A percentile compares a stretch with the other conserved stretches of the same genome.
phyloP scores from a whole-genome alignment of 2,888 invertebrate genomes.

The Pandemis corylana region DNA sequence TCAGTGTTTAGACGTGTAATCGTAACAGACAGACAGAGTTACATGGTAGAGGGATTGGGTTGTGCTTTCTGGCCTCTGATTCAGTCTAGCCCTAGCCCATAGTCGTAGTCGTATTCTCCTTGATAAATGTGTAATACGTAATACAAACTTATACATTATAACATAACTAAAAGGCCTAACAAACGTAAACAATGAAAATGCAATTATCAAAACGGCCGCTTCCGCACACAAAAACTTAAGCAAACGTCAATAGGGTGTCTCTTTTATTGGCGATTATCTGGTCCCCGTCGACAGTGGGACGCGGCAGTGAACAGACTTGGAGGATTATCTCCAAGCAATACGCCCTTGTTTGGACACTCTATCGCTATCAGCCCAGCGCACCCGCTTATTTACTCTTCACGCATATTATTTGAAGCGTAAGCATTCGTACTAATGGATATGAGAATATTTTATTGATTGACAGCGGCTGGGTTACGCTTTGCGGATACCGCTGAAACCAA shows the following conservation, averaged over 20 bases:
- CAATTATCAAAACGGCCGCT: conserved; percentile 17
- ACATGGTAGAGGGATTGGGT: too few species aligned
- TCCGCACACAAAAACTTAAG: conserved; percentile 10
- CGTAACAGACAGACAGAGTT: too few species aligned
- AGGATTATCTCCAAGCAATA: conserved; percentile 41
- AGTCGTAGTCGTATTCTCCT: too few species aligned
- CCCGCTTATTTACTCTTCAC: conserved; percentile 41
- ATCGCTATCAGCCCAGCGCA: conserved; percentile 38
- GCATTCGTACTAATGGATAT: conserved; percentile 39
- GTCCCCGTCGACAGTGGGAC: conserved; percentile 35
- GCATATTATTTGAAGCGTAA: conserved; percentile 38
- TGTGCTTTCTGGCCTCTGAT: too few species aligned
- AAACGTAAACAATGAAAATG: conserved; percentile 16
- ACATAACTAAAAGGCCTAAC: neutral
- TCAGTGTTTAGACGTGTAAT: too few species aligned
- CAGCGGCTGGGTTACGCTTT: neutral
- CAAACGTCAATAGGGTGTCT: conserved; percentile 35
- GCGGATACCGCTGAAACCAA: neutral
- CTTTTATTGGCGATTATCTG: conserved; percentile 38
- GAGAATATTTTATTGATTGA: conserved; percentile 27
- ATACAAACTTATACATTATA: neutral
- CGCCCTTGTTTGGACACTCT: conserved; percentile 41
- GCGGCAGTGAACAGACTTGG: conserved; percentile 35
- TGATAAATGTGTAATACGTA: too few species aligned
- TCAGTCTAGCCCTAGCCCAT: too few species aligned